Evolutionary conservation across 2,113 vertebrate species (phyloP), one percentile per base, ranked within the genome.

Genomic region (Xenopus borealis): DNA sequence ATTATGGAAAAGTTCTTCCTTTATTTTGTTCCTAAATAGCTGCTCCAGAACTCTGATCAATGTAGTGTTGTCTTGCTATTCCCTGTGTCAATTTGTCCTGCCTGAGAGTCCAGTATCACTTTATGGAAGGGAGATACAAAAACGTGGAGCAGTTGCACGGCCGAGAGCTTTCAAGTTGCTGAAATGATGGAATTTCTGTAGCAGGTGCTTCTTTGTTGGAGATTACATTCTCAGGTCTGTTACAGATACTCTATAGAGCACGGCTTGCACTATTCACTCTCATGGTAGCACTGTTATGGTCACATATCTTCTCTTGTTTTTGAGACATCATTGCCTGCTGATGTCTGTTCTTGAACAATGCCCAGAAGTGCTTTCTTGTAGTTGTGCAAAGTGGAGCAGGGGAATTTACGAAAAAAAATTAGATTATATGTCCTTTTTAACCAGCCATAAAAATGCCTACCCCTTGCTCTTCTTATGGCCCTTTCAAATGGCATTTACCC

Each of bases 241-340:
- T 47, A 64, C 30, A 18, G 55, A 62, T 68, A 68, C 59, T 19
- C 58, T 75, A 58, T 58, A 69, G 66, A 23, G 55, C 69, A 40
- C 5, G 8, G 8, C 33, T 40, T 61, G 67, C 47, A 68, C 14
- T 68, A 44, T 68, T 8, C 55, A 50, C 12, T 46, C 23, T 75
- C 19, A 69, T 47, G 45, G 66, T 44, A 9, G 55, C 69, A 46
- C 53, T 66, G 50, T 45, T 20, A 55, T 16, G 45, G 67, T 12
- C 19, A 18, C 20, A 59, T 27, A 27, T 52, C 27, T 20, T 40
- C 8, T 67, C 63, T 59, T 61, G 44, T 13, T 50, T 50, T 50
- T 16, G 10, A 50, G 47, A 10, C 10, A 67, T 40, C 33, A 62
- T 46, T 46, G 53, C 19, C 46, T 45, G 53, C 23, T 9, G 16